Percentiles rank a stretch among this genome's conserved stretches.
These are phyloP conservation scores for Alentia gelatinosa DNA, from an alignment of 2,888 invertebrate species.

Conservation along the genomic window DNA sequence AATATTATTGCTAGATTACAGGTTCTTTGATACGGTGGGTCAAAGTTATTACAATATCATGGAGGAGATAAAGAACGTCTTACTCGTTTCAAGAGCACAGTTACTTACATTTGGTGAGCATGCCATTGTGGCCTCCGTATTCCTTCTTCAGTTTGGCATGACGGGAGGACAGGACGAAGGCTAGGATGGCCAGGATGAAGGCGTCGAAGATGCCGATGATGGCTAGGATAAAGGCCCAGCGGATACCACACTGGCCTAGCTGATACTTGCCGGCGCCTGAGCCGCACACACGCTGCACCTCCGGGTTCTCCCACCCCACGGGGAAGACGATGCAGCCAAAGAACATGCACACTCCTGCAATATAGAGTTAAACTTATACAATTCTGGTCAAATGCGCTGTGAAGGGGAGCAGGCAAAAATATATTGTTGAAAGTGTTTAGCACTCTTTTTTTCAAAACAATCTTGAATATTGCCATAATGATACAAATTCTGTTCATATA, in stretches of 20 bases:
- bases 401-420: too few relatives aligned
- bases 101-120: constrained; percentile 72
- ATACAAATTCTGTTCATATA: too few relatives aligned
- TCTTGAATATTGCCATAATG: too few relatives aligned
- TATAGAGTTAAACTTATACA: too few relatives aligned
- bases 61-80: too few relatives aligned
- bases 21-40: background rate
- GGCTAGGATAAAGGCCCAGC: constrained; percentile 91
- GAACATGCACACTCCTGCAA: constrained; percentile 93
- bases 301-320: constrained; percentile 92
- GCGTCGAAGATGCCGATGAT: constrained; percentile 93
- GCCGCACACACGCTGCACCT: constrained; percentile 92
- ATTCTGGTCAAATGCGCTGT: too few relatives aligned
- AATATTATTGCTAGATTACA: too few relatives aligned
- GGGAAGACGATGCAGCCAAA: constrained; percentile 94
- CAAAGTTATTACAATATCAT: too few relatives aligned
- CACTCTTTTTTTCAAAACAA: too few relatives aligned
- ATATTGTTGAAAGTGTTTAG: too few relatives aligned
- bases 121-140: constrained; percentile 63
- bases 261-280: constrained; percentile 87
- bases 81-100: too few relatives aligned
- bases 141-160: constrained; percentile 82
- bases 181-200: constrained; percentile 91
- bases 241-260: constrained; percentile 90
- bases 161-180: constrained; percentile 94